Evolutionary conservation across 2,888 invertebrate genomes (phyloP).

Genomic region (Sarcophaga caerulescens): DNA sequence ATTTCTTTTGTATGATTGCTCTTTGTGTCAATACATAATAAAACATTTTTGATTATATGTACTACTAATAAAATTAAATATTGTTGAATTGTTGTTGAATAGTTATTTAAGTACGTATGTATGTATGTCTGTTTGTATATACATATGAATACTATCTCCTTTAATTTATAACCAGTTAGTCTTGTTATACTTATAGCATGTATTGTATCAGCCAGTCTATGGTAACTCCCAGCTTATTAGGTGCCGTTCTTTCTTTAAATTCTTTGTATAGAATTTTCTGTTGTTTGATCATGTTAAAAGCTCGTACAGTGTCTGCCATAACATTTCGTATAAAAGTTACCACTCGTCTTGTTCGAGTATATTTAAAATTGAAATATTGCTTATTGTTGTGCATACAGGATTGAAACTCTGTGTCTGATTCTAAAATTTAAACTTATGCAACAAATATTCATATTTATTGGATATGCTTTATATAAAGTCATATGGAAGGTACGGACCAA

Average conservation of each 20-base stretch:
- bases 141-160: constrained; percentile 29
- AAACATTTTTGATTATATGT: background rate
- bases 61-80: background rate
- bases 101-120: background rate
- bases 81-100: background rate
- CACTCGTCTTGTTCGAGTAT: no score
- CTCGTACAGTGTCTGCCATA: constrained; percentile 17
- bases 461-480: no score
- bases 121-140: background rate
- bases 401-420: no score
- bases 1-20: background rate
- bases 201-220: constrained; percentile 1
- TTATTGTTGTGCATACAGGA: no score
- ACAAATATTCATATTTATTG: no score
- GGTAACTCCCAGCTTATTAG: constrained; percentile 23
- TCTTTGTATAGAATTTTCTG: constrained; percentile 2
- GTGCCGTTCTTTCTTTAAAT: constrained; percentile 15
- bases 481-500: no score
- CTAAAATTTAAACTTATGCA: no score
- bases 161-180: constrained; percentile 46
- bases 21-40: constrained; percentile 27
- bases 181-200: constrained; percentile 23
- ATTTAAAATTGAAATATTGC: no score
- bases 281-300: constrained; percentile 39
- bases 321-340: background rate